These are phyloP conservation scores for Parauchenoglanis ngamensis DNA, from an alignment of 2,797 vertebrate species.

Conservation along the genomic window DNA sequence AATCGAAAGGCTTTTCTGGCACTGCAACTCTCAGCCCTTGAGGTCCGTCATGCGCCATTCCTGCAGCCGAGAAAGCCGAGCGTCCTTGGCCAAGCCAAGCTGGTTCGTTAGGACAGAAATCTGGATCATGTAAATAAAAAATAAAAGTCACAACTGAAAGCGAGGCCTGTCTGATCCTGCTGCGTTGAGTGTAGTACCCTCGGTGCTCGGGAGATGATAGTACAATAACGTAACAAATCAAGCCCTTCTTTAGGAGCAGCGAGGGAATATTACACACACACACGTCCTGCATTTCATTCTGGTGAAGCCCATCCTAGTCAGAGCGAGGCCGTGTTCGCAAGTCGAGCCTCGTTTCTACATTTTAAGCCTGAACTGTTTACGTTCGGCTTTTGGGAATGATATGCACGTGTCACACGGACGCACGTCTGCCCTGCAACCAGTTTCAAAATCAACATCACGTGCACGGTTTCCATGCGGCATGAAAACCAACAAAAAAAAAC, in stretches of 20 bases:
- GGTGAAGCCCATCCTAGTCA: not conserved
- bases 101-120: conserved; percentile 39
- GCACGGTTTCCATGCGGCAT: not conserved
- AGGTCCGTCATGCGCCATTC: conserved; percentile 41
- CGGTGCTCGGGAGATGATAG: not conserved
- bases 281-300: not conserved
- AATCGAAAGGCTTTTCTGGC: conserved; percentile 56
- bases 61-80: conserved; percentile 19
- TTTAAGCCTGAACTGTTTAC: not conserved
- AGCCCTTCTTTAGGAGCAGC: not conserved
- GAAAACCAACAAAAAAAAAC: not conserved
- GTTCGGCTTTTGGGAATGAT: not conserved
- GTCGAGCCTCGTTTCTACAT: not conserved
- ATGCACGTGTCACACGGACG: not conserved
- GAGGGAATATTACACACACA: not conserved
- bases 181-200: conserved; percentile 22
- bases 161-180: not conserved
- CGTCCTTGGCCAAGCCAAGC: conserved; percentile 28
- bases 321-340: not conserved
- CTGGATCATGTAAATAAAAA: conserved; percentile 19
- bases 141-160: conserved; percentile 38
- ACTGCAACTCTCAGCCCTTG: conserved; percentile 42
- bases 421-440: not conserved
- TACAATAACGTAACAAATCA: conserved; percentile 8
- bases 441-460: not conserved